Percentiles rank a stretch among this genome's conserved stretches.
These are phyloP conservation scores for Peromyscus eremicus DNA, from an alignment of 2,797 vertebrate genomes.

Conservation along the genomic window DNA sequence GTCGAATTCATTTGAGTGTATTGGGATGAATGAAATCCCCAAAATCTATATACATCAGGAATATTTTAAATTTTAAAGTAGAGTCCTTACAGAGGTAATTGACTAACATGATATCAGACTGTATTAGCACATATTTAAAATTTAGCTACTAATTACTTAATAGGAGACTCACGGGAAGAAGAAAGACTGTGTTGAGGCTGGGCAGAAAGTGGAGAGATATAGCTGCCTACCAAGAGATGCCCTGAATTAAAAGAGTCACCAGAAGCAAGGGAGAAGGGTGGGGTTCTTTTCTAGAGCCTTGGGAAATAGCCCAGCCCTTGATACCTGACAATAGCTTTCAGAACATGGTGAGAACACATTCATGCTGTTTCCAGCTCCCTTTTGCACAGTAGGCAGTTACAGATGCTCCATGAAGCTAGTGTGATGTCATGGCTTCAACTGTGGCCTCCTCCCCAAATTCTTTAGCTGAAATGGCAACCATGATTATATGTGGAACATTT, in stretches of 20 bases:
- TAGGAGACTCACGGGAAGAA: background rate
- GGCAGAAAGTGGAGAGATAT: accelerated
- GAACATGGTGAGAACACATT: background rate
- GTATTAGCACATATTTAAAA: accelerated
- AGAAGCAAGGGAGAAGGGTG: background rate
- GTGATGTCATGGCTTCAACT: background rate
- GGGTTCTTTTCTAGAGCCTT: background rate
- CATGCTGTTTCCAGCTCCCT: background rate
- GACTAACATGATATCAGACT: background rate
- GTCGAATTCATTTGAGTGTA: background rate
- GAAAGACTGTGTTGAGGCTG: accelerated
- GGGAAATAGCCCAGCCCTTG: background rate
- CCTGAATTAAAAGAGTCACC: accelerated
- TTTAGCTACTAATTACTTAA: background rate
- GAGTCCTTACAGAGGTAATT: background rate
- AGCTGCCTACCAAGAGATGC: accelerated
- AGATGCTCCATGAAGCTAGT: background rate
- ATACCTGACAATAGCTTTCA: background rate
- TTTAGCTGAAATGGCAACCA: background rate
- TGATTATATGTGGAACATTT: background rate
- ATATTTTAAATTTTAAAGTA: background rate
- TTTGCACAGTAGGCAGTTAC: background rate
- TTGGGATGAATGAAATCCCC: background rate
- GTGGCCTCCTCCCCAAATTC: background rate
- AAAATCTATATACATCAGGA: background rate